Percentiles rank a stretch among this genome's conserved stretches.
Conservation (phyloP, 2,888 invertebrate genomes). For the Hecatera dysodea region DNA sequence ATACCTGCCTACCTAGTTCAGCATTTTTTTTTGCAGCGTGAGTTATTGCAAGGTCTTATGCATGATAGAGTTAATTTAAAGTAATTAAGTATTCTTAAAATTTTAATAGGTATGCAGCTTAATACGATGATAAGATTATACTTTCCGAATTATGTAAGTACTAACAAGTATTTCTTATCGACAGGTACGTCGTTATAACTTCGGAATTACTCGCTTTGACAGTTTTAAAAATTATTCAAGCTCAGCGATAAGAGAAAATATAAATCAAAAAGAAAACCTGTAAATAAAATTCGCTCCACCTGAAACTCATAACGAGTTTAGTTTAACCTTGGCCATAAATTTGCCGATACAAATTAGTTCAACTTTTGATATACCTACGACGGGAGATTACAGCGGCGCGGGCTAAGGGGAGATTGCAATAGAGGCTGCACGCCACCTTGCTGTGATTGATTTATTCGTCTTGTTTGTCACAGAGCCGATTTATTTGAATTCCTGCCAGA, state of each 20-base stretch:
- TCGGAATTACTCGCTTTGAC: slow-evolving; percentile 58
- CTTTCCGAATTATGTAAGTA: slow-evolving; percentile 36
- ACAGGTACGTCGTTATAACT: slow-evolving; percentile 49
- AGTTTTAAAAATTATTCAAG: slow-evolving; percentile 55
- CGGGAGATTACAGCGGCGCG: slow-evolving; percentile 60
- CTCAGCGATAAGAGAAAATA: slow-evolving; percentile 67
- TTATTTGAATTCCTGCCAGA: slow-evolving; percentile 91
- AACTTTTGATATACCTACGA: slow-evolving; percentile 78
- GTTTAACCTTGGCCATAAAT: slow-evolving; percentile 88
- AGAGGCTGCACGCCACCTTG: slow-evolving; percentile 89
- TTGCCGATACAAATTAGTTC: slow-evolving; percentile 88
- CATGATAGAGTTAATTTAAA: background rate
- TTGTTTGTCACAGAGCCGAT: slow-evolving; percentile 90
- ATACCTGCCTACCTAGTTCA: background rate
- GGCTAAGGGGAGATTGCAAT: slow-evolving; percentile 83
- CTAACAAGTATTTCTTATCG: slow-evolving; percentile 40
- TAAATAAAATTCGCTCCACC: slow-evolving; percentile 84
- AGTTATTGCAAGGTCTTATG: background rate
- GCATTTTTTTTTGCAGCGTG: background rate
- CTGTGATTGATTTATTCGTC: slow-evolving; percentile 91
- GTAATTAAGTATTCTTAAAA: slow-evolving; percentile 17
- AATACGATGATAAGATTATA: slow-evolving; percentile 18
- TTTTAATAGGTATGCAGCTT: slow-evolving; percentile 24
- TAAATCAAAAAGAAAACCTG: slow-evolving; percentile 83
- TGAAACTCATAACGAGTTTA: slow-evolving; percentile 88